phyloP scores from a whole-genome alignment of 2,797 vertebrate genomes.

The Cossypha polioptera region DNA sequence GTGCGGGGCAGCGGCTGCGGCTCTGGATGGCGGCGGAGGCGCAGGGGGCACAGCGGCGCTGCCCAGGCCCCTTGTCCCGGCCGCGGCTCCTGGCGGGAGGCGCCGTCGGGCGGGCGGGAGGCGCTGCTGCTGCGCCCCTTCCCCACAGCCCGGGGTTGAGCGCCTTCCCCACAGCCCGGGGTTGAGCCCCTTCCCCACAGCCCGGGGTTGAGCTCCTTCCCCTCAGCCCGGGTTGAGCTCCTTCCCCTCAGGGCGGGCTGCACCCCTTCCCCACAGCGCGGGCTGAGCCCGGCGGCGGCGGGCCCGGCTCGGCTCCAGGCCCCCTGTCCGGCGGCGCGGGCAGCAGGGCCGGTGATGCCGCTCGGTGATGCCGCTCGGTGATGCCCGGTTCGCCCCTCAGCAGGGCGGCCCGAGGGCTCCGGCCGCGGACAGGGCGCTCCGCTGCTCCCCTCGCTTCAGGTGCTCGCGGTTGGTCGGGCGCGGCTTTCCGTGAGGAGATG shows the following conservation, averaged over 20 bases:
- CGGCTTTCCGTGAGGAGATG: neutral
- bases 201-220: too few relatives aligned
- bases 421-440: fast-evolving
- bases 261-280: too few relatives aligned
- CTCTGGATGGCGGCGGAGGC: neutral
- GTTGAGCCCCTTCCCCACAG: too few relatives aligned
- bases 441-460: neutral
- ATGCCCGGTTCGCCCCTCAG: neutral
- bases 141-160: too few relatives aligned
- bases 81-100: neutral
- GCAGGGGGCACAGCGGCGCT: too few relatives aligned
- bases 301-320: fast-evolving
- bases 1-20: neutral
- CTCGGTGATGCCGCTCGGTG: fast-evolving
- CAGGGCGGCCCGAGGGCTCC: too few relatives aligned
- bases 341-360: neutral
- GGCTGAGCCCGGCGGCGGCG: neutral
- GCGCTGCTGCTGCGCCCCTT: neutral
- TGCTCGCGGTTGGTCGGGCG: neutral
- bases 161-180: neutral
- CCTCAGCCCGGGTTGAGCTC: too few relatives aligned
- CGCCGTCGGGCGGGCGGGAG: neutral
- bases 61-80: neutral
- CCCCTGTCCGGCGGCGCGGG: neutral
- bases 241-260: too few relatives aligned